Evolutionary conservation across 2,888 invertebrate genomes (phyloP), one percentile per base, ranked within the genome.

Genomic region (Megalurothrips usitatus): DNA sequence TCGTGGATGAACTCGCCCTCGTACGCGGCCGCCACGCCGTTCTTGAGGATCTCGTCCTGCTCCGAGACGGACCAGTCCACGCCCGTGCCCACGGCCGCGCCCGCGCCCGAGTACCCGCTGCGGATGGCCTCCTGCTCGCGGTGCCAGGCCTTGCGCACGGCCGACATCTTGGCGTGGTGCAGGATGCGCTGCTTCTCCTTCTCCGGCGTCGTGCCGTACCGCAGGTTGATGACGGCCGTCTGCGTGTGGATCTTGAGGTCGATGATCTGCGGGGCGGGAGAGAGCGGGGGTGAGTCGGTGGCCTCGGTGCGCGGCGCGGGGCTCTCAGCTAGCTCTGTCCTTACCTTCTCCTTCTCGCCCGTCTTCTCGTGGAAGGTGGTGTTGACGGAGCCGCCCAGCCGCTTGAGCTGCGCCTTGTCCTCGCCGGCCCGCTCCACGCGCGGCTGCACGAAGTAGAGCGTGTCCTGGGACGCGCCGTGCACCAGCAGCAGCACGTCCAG

Each of bases 1-100:
- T 96, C 96, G 88, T 97, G 96, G 84, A 95, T 93, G 89, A 96
- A 97, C 86, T 96, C 95, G 82, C 95, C 96, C 85, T 96, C 95
- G 88, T 96, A 97, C 85, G 93, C 94, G 63, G 93, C 91, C 82
- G 94, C 94, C 85, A 92, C 93, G 82, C 96, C 96, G 82, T 91
- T 90, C 87, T 95, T 96, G 84, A 94, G 89, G 83, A 98, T 94
- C 88, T 97, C 96, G 84, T 97, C 96, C 84, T 93, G 91, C 88
- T 98, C 97, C 79, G 92, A 91, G 80, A 94, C 92, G 82, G 94
- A 92, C 97, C 98, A 98, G 84, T 96, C 96, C 23, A 84, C 82
- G n/a, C 83, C 82, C 0, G 85, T 84, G 1, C 84, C 85, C 75
- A 85, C 83, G 12, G 84, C 84, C 26, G 68, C n/a, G 75, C 93